A percentile compares a stretch with the other conserved stretches of the same genome.
phyloP scores from a whole-genome alignment of 2,888 invertebrate genomes.

The Hemistola chrysoprasaria region DNA sequence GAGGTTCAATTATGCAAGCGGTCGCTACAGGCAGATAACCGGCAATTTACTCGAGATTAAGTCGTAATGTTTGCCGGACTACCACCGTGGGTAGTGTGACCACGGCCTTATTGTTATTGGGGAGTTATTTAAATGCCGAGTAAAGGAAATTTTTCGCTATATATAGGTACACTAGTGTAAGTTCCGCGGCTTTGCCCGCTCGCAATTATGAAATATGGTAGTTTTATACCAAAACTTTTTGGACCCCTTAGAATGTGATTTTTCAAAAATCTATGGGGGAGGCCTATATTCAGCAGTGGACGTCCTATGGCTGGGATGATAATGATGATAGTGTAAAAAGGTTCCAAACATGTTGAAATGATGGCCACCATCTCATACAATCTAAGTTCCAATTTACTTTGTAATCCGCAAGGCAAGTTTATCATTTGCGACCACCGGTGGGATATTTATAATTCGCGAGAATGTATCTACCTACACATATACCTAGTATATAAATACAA shows the following conservation, averaged over 20 bases:
- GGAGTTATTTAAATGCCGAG: conserved; percentile 7
- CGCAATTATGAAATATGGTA: no score
- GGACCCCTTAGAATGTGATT: no score
- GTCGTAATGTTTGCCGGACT: conserved; percentile 60
- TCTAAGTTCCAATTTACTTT: conserved; percentile 51
- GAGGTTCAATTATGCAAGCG: conserved; percentile 53
- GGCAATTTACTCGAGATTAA: conserved; percentile 68
- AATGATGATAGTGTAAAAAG: no score
- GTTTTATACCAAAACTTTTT: no score
- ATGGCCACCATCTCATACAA: conserved; percentile 38
- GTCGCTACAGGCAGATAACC: conserved; percentile 53
- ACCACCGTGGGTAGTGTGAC: conserved; percentile 40
- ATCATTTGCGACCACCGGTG: conserved; percentile 51
- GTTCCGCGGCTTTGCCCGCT: no score
- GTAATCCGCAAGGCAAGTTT: conserved; percentile 47
- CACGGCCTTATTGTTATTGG: conserved; percentile 19
- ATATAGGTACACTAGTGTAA: no score
- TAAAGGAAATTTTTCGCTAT: no score
- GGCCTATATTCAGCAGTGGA: no score
- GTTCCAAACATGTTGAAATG: conserved; percentile 10
- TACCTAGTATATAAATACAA: conserved; percentile 27
- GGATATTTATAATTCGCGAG: conserved; percentile 39
- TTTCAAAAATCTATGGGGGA: no score
- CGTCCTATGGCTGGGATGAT: no score
- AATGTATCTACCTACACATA: no score